Evolutionary conservation across 2,113 vertebrate genomes (phyloP).

Genomic region (Plestiodon gilberti): DNA sequence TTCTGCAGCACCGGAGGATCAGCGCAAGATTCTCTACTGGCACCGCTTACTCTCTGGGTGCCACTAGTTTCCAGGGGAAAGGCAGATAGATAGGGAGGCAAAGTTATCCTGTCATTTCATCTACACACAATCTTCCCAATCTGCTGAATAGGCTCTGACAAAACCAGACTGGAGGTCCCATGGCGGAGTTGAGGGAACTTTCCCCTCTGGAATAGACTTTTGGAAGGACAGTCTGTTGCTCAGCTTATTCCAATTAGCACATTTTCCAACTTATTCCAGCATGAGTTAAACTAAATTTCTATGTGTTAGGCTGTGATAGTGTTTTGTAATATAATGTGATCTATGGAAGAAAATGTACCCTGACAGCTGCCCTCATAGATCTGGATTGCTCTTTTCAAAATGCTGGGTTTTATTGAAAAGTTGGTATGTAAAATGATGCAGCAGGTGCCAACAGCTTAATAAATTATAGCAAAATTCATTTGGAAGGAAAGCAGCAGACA

Average conservation of each 20-base stretch:
- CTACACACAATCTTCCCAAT: no score
- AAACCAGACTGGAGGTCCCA: no score
- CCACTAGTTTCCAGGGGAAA: no score
- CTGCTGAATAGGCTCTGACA: no score
- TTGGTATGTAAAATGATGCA: background rate
- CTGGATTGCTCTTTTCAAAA: constrained; percentile 19
- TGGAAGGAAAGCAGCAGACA: background rate
- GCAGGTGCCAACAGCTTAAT: background rate
- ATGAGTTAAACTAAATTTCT: background rate
- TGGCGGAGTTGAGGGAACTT: background rate
- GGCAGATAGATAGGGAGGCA: no score
- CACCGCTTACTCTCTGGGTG: no score
- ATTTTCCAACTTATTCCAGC: background rate
- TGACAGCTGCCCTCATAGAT: constrained; percentile 8
- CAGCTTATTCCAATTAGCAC: background rate
- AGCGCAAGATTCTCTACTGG: no score
- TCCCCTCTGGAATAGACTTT: background rate
- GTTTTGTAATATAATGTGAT: background rate
- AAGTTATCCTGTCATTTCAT: no score
- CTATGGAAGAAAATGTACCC: background rate
- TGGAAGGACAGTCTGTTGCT: background rate
- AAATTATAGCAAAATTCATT: background rate
- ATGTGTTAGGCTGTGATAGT: background rate
- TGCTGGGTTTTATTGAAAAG: background rate
- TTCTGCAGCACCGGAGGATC: no score